These are phyloP conservation scores for Umimayanthus chanpuru DNA, from an alignment of 92 coral and sea anemone species.

Conservation along the genomic window DNA sequence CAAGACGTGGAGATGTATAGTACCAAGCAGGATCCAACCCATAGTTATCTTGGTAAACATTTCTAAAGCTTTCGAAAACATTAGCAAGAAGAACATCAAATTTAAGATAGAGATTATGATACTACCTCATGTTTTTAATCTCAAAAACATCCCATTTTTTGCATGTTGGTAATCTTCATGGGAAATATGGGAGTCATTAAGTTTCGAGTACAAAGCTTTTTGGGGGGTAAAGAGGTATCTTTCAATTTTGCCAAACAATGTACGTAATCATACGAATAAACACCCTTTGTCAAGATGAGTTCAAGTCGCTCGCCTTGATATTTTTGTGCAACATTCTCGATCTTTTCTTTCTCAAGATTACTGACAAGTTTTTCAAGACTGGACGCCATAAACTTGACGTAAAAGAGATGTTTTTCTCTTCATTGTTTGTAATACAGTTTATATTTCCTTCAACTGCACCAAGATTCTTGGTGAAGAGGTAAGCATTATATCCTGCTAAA, in stretches of 20 bases:
- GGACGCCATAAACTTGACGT: neutral
- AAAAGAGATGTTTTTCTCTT: too few relatives aligned
- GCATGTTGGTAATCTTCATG: neutral
- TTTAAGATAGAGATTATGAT: too few relatives aligned
- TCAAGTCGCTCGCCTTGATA: neutral
- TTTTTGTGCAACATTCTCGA: neutral
- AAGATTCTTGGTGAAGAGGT: neutral
- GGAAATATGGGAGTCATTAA: neutral
- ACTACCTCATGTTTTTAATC: neutral
- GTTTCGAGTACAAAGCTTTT: neutral
- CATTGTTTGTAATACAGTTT: neutral
- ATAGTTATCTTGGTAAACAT: too few relatives aligned
- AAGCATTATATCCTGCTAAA: too few relatives aligned
- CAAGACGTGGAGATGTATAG: neutral
- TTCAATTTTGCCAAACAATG: neutral
- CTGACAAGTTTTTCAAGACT: too few relatives aligned
- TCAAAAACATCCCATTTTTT: neutral
- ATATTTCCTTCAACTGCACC: neutral
- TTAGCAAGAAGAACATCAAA: neutral
- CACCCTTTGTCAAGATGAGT: neutral
- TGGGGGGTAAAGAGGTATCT: neutral
- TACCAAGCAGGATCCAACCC: neutral
- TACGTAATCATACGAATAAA: too few relatives aligned
- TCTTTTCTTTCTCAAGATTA: too few relatives aligned
- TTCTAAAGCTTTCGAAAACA: neutral